phyloP scores from a whole-genome alignment of 1,140 invertebrate species.

The Zaprionus africanus region DNA sequence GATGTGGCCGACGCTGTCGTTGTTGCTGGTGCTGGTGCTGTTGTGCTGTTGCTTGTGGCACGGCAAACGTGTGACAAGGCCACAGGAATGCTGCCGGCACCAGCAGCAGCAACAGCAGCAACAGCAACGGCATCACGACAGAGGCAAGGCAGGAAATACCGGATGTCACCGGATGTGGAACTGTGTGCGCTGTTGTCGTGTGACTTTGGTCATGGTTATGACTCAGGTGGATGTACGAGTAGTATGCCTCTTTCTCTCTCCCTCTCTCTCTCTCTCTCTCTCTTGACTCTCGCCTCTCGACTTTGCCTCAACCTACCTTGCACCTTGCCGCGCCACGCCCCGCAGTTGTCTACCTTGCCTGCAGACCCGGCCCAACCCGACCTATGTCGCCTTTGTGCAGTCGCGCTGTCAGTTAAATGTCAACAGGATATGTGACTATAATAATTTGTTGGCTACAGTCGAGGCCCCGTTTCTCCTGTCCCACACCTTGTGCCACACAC shows the following conservation, averaged over 20 bases:
- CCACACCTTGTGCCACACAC: neutral
- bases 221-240: slow-evolving; percentile 53
- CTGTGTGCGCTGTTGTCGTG: slow-evolving; percentile 64
- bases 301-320: slow-evolving; percentile 21
- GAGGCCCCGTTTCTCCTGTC: neutral
- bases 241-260: neutral
- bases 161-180: slow-evolving; percentile 79
- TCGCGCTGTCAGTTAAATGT: slow-evolving; percentile 68
- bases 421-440: slow-evolving; percentile 70
- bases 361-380: neutral
- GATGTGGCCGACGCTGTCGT: slow-evolving; percentile 49
- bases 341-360: slow-evolving; percentile 1
- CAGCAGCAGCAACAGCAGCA: slow-evolving; percentile 8
- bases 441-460: slow-evolving; percentile 63
- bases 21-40: slow-evolving; percentile 25
- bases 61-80: slow-evolving; percentile 71
- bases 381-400: slow-evolving; percentile 60
- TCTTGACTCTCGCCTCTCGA: slow-evolving; percentile 29
- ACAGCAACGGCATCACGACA: slow-evolving; percentile 26
- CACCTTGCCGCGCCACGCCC: neutral
- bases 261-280: neutral
- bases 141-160: slow-evolving; percentile 67
- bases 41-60: slow-evolving; percentile 59
- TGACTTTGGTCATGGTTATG: slow-evolving; percentile 81
- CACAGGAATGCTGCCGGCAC: slow-evolving; percentile 65